A percentile compares a stretch with the other conserved stretches of the same genome.
These are phyloP conservation scores for Acanthosepion pharaonis DNA, from an alignment of 2,888 invertebrate species.

Conservation along the genomic window DNA sequence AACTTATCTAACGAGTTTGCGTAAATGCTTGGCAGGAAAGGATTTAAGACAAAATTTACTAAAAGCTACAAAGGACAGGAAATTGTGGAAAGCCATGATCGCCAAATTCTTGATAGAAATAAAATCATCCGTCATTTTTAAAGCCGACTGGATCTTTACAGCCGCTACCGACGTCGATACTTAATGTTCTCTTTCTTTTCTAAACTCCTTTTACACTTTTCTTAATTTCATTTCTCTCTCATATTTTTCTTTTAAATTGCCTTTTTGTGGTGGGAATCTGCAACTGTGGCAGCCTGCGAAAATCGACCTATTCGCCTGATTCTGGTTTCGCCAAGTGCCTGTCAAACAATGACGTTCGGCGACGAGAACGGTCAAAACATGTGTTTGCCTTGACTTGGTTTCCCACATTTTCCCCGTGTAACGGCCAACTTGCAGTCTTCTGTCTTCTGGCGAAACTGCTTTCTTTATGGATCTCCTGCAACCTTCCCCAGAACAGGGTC, in stretches of 20 bases:
- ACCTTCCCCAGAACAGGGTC: neutral
- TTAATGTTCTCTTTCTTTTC: neutral
- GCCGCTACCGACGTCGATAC: neutral
- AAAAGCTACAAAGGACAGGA: too few species aligned
- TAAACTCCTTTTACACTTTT: neutral
- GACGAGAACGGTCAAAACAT: neutral
- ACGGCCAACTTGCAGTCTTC: neutral
- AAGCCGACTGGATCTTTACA: neutral
- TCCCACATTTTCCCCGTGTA: neutral
- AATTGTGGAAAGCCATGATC: too few species aligned
- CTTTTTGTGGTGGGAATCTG: neutral
- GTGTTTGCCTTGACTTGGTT: neutral
- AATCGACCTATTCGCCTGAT: neutral
- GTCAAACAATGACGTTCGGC: neutral
- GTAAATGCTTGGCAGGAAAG: too few species aligned
- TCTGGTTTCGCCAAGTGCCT: neutral
- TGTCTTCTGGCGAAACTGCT: neutral
- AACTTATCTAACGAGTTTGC: too few species aligned
- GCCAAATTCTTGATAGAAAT: neutral
- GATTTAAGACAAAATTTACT: too few species aligned
- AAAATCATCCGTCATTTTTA: neutral
- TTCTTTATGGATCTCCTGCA: neutral
- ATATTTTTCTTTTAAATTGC: neutral
- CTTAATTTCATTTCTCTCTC: neutral
- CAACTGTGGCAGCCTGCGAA: neutral